Percentiles rank a stretch among this genome's conserved stretches.
These are phyloP conservation scores for Fabriciana adippe DNA, from an alignment of 2,888 invertebrate species.

Conservation along the genomic window DNA sequence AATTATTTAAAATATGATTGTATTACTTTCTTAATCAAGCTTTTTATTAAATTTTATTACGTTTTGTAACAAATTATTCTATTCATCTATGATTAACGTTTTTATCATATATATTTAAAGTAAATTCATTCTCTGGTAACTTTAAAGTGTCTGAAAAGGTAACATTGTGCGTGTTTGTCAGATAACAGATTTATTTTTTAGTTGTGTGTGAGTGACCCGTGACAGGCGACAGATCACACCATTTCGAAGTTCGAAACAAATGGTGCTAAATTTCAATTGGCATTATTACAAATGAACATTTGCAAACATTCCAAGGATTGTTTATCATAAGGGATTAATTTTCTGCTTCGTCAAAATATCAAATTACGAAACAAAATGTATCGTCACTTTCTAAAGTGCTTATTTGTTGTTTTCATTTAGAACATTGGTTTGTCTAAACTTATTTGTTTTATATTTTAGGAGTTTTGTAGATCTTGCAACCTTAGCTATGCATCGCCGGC, in stretches of 20 bases:
- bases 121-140: background rate
- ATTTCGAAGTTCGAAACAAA: background rate
- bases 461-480: conserved; percentile 72
- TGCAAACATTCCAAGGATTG: background rate
- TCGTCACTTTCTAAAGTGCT: conserved; percentile 1
- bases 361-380: conserved; percentile 13
- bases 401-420: background rate
- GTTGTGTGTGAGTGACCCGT: no score
- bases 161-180: background rate
- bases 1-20: no score
- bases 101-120: background rate
- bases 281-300: background rate
- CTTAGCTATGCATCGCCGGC: conserved; percentile 65
- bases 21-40: no score
- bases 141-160: background rate
- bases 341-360: background rate
- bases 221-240: no score
- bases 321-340: background rate
- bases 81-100: no score
- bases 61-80: no score
- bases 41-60: no score
- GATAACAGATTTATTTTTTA: background rate
- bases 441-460: conserved; percentile 52
- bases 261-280: background rate
- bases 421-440: background rate